phyloP scores from a whole-genome alignment of 2,113 vertebrate species.

The Hyperopisus bebe region DNA sequence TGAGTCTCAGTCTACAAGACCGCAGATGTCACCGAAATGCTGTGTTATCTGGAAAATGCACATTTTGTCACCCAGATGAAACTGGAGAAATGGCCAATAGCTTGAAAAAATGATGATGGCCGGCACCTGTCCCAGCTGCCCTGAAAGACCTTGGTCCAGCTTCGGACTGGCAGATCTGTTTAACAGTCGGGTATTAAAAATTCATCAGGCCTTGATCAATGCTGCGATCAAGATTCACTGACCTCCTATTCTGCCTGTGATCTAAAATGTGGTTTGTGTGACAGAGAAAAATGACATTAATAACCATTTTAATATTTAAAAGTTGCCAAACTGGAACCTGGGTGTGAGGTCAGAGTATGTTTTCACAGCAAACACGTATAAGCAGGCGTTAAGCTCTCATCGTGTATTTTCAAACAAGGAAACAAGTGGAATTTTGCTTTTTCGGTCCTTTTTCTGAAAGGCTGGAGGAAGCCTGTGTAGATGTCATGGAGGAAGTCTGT shows the following conservation, averaged over 20 bases:
- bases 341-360: constrained; percentile 22
- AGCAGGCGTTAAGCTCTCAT: background rate
- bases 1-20: background rate
- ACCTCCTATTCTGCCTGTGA: constrained; percentile 32
- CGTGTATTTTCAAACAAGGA: constrained; percentile 1
- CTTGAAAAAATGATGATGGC: constrained; percentile 26
- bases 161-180: constrained; percentile 31
- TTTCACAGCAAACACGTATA: constrained; percentile 4
- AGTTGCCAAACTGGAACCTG: constrained; percentile 21
- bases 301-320: constrained; percentile 43
- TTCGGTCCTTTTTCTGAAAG: background rate
- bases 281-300: constrained; percentile 37
- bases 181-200: constrained; percentile 38
- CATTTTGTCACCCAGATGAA: constrained; percentile 23
- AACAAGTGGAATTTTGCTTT: background rate
- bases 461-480: background rate
- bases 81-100: constrained; percentile 27
- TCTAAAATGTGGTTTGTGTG: constrained; percentile 13
- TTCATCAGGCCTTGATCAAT: constrained; percentile 38
- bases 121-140: constrained; percentile 26
- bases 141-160: constrained; percentile 35
- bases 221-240: constrained; percentile 29
- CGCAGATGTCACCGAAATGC: background rate
- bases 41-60: background rate
- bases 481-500: too few relatives aligned